A percentile compares a stretch with the other conserved stretches of the same genome.
Conservation (phyloP, 35 echinoderm and acorn worm genomes). For the Hemicentrotus pulcherrimus region DNA sequence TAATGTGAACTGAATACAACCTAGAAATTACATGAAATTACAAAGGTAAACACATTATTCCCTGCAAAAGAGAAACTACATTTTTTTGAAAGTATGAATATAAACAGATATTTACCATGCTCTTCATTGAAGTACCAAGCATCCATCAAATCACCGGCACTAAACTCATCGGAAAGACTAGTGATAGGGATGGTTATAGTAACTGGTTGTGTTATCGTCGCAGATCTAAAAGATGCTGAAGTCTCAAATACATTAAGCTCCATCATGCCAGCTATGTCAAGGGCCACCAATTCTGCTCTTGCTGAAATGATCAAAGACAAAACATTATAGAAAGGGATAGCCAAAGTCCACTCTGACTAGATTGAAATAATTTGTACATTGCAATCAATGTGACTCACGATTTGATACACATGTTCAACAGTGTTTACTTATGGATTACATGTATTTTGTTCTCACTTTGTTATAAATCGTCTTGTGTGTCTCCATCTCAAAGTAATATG, state of each 20-base stretch:
- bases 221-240: background rate
- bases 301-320: background rate
- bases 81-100: background rate
- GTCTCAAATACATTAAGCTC: constrained; percentile 45
- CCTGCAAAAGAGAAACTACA: background rate
- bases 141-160: constrained; percentile 50
- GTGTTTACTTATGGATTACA: too few species aligned
- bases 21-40: too few species aligned
- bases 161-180: constrained; percentile 40
- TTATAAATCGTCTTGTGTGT: too few species aligned
- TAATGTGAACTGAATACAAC: too few species aligned
- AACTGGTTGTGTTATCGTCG: background rate
- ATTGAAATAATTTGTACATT: background rate
- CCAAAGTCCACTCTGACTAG: background rate
- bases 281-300: background rate
- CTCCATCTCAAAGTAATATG: too few species aligned
- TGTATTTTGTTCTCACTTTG: too few species aligned
- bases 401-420: too few species aligned
- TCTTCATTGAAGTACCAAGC: constrained; percentile 58
- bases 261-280: constrained; percentile 58
- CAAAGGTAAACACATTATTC: background rate
- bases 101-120: constrained; percentile 35
- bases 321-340: background rate
- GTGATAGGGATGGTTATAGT: constrained; percentile 49
- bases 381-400: too few species aligned